phyloP scores from a whole-genome alignment of 2,888 invertebrate species.

The Callinectes sapidus region DNA sequence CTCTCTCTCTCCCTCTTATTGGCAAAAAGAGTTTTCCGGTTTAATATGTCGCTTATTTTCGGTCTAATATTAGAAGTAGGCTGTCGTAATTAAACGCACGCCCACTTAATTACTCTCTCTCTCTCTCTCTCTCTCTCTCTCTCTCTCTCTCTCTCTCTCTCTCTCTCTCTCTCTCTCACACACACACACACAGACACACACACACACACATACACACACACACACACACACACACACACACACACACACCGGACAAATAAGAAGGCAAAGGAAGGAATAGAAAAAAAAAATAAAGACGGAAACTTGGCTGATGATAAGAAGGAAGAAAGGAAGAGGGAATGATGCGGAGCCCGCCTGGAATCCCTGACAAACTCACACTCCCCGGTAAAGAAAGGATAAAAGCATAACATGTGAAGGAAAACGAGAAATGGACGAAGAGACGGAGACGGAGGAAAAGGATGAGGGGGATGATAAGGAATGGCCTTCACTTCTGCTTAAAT shows the following conservation, averaged over 20 bases:
- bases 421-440: background rate
- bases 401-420: background rate
- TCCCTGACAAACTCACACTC: too few relatives aligned
- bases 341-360: background rate
- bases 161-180: too few relatives aligned
- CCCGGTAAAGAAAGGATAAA: background rate
- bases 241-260: background rate
- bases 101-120: too few relatives aligned
- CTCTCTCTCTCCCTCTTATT: conserved; percentile 38
- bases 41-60: conserved; percentile 21
- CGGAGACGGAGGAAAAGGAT: background rate
- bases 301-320: background rate
- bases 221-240: background rate
- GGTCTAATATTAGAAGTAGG: background rate
- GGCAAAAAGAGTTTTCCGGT: background rate
- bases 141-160: too few relatives aligned
- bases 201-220: background rate
- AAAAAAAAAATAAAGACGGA: background rate
- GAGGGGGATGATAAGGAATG: background rate
- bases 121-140: too few relatives aligned
- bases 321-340: background rate
- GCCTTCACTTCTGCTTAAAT: background rate
- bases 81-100: background rate
- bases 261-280: background rate
- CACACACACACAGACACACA: background rate